Percentiles rank a stretch among this genome's conserved stretches.
Conservation (phyloP, 2,888 invertebrate genomes). For the Hyposoter didymator region DNA sequence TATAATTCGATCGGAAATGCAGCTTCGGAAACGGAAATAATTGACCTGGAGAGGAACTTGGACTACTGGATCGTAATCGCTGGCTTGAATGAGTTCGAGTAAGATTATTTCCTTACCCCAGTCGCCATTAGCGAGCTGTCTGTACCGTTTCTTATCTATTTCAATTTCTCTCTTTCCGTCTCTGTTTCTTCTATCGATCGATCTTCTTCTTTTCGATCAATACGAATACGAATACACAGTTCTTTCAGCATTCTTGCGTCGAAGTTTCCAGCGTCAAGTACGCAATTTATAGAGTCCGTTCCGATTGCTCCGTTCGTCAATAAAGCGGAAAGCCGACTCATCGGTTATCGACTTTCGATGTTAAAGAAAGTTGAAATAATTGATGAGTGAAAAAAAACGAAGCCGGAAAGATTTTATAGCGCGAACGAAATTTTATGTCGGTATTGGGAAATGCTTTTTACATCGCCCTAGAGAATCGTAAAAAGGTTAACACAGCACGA, state of each 20-base stretch:
- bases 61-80: constrained; percentile 35
- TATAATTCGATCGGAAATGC: constrained; percentile 12
- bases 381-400: not conserved
- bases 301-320: constrained; percentile 12
- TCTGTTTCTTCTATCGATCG: constrained; percentile 22
- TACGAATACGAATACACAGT: constrained; percentile 64
- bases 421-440: not conserved
- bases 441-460: not conserved
- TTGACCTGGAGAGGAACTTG: constrained; percentile 29
- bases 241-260: constrained; percentile 62
- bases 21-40: constrained; percentile 17
- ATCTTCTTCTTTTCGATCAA: constrained; percentile 38
- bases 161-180: not conserved
- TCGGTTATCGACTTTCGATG: constrained; percentile 54
- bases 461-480: not conserved
- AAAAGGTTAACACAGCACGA: not conserved
- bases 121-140: constrained; percentile 36
- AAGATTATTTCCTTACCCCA: constrained; percentile 45
- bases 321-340: constrained; percentile 37
- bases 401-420: not conserved
- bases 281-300: constrained; percentile 61
- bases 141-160: constrained; percentile 11
- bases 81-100: constrained; percentile 38
- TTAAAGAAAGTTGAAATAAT: not conserved
- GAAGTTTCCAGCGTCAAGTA: constrained; percentile 61